phyloP scores from a whole-genome alignment of 1,140 invertebrate genomes.

The Trissolcus basalis region DNA sequence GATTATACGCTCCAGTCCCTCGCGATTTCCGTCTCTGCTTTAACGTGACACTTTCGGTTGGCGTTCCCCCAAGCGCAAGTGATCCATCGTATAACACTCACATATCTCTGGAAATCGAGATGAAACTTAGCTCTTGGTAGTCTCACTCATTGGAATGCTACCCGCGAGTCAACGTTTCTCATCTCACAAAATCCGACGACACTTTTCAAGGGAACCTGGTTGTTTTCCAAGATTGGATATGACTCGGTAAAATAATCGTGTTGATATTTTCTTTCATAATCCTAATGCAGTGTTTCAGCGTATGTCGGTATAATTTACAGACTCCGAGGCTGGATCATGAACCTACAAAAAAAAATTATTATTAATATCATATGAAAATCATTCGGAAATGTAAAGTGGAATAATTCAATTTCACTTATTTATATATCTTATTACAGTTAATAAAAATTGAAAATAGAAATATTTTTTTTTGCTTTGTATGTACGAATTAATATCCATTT shows the following conservation, averaged over 20 bases:
- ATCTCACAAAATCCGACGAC: constrained; percentile 48
- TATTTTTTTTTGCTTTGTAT: too few relatives aligned
- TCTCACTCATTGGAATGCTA: constrained; percentile 38
- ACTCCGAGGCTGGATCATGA: neutral
- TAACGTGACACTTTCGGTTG: constrained; percentile 10
- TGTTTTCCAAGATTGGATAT: constrained; percentile 22
- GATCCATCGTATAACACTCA: constrained; percentile 5
- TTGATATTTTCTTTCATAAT: constrained; percentile 13
- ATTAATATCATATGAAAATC: too few relatives aligned
- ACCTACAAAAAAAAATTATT: too few relatives aligned
- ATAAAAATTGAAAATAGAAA: too few relatives aligned
- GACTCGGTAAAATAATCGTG: constrained; percentile 36
- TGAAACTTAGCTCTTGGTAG: constrained; percentile 30
- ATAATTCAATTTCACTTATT: too few relatives aligned
- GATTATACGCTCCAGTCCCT: constrained; percentile 20
- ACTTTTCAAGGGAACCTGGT: constrained; percentile 27
- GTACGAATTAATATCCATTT: too few relatives aligned
- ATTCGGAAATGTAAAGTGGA: too few relatives aligned
- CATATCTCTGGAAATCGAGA: constrained; percentile 39
- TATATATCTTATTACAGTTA: too few relatives aligned
- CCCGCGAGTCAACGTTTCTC: constrained; percentile 29
- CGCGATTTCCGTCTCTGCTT: constrained; percentile 4
- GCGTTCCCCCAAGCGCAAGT: constrained; percentile 7
- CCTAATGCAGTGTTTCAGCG: neutral
- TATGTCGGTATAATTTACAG: neutral